A percentile compares a stretch with the other conserved stretches of the same genome.
These are phyloP conservation scores for Drosophila melanogaster DNA, from an alignment of 1,140 invertebrate genomes.

Conservation along the genomic window DNA sequence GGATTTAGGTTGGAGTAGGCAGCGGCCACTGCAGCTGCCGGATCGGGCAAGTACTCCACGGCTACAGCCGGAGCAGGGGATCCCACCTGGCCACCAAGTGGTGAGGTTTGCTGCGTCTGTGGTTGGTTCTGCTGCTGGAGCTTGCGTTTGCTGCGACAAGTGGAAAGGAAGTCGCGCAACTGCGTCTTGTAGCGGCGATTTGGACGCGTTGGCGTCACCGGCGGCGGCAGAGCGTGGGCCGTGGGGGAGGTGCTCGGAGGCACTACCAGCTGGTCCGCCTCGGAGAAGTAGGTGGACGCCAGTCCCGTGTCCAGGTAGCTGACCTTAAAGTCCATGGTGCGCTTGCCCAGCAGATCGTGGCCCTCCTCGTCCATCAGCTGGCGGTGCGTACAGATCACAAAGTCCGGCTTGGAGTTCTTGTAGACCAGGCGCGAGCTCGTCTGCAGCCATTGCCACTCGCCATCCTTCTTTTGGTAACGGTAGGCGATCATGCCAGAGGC, in stretches of 20 bases:
- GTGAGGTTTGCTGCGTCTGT: constrained; percentile 84
- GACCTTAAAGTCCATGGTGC: constrained; percentile 99
- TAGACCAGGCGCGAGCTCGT: constrained; percentile 98
- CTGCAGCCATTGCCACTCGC: constrained; percentile 99
- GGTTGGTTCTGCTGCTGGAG: constrained; percentile 87
- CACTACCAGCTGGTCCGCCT: constrained; percentile 92
- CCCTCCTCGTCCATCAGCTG: constrained; percentile 99
- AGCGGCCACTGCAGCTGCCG: constrained; percentile 89
- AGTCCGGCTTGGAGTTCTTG: constrained; percentile 99
- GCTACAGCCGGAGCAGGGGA: constrained; percentile 85
- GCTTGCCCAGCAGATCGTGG: constrained; percentile 96
- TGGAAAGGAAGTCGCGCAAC: constrained; percentile 95
- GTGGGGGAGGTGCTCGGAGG: constrained; percentile 85
- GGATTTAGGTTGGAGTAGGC: constrained; percentile 93
- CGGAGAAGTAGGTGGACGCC: constrained; percentile 95
- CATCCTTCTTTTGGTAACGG: constrained; percentile 96
- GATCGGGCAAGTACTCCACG: constrained; percentile 89
- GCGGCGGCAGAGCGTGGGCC: constrained; percentile 85
- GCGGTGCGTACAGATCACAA: constrained; percentile 98
- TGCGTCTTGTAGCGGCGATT: constrained; percentile 96
- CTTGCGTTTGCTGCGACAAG: constrained; percentile 95
- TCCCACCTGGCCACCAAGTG: constrained; percentile 81
- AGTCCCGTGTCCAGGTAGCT: constrained; percentile 97
- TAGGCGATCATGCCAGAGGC: constrained; percentile 99
- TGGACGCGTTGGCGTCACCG: constrained; percentile 89